Conservation (phyloP, 2,888 invertebrate species). For the Parapristionchus giblindavisi region DNA sequence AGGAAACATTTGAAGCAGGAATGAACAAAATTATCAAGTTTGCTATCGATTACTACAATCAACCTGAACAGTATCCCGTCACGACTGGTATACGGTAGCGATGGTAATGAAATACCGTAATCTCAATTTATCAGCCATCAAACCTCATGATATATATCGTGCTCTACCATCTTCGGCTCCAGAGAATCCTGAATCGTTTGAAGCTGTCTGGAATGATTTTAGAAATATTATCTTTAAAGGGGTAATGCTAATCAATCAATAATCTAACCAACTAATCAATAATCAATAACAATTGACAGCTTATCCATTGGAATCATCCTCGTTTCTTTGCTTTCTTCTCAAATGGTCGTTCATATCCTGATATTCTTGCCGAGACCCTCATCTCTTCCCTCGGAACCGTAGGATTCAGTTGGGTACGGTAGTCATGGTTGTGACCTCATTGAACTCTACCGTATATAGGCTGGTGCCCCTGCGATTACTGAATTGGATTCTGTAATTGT, state of each 20-base stretch:
- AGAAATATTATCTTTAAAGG: conserved; percentile 11
- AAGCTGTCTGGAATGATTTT: background rate
- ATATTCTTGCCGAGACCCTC: conserved; percentile 32
- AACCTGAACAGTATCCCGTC: conserved; percentile 26
- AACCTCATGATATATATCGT: conserved; percentile 10
- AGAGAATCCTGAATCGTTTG: conserved; percentile 3
- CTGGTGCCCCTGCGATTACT: conserved; percentile 42
- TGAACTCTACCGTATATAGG: conserved; percentile 1
- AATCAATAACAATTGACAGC: background rate
- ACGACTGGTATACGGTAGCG: conserved; percentile 6
- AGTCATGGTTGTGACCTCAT: background rate
- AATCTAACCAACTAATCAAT: background rate
- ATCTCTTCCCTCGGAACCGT: conserved; percentile 18
- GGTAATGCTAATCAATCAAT: background rate
- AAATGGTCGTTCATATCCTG: conserved; percentile 31
- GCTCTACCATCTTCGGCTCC: background rate
- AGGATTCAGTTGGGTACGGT: conserved; percentile 31
- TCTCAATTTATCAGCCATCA: background rate
- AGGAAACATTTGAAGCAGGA: background rate
- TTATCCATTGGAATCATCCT: conserved; percentile 32
- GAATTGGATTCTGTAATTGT: conserved; percentile 42
- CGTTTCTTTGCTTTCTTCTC: conserved; percentile 36
- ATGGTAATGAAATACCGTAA: background rate
- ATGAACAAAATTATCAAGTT: conserved; percentile 29
- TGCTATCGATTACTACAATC: conserved; percentile 10